Evolutionary conservation across 2,113 vertebrate species (phyloP).

Genomic region (Trichomycterus rosablanca): DNA sequence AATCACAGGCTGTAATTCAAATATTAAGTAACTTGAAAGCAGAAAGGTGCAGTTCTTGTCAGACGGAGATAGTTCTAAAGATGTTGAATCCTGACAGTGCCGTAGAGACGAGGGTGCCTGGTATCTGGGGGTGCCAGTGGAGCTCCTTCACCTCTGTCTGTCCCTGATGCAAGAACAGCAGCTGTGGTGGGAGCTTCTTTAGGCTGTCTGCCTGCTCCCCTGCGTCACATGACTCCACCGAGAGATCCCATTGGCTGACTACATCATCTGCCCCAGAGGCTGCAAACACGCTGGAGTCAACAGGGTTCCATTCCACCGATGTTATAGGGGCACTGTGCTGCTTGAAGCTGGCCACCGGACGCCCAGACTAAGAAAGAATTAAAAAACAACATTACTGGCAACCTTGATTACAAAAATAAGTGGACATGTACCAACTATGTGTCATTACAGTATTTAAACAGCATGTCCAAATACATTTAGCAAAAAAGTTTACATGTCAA

Average conservation of each 20-base stretch:
- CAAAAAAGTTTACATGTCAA: too few relatives aligned
- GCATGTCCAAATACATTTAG: too few relatives aligned
- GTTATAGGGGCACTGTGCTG: conserved; percentile 84
- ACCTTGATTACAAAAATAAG: too few relatives aligned
- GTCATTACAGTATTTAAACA: too few relatives aligned
- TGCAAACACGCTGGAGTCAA: conserved; percentile 80
- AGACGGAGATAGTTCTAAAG: conserved; percentile 81
- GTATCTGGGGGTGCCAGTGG: conserved; percentile 85
- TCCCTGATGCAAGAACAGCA: conserved; percentile 87
- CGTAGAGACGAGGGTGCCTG: conserved; percentile 77
- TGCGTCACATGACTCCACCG: conserved; percentile 75
- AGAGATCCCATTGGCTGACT: conserved; percentile 87
- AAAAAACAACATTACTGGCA: too few relatives aligned
- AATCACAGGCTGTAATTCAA: background rate
- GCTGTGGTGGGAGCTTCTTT: conserved; percentile 78
- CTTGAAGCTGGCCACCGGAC: conserved; percentile 82
- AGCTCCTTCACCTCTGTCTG: conserved; percentile 86
- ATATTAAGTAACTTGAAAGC: background rate
- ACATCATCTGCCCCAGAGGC: conserved; percentile 80
- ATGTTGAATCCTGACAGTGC: conserved; percentile 82
- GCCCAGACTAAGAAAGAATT: conserved; percentile 64
- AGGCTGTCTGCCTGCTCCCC: conserved; percentile 59
- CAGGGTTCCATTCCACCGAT: conserved; percentile 85
- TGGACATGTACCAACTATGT: too few relatives aligned
- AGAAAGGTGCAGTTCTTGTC: background rate